Base-by-base conservation (phyloP, 2,888 invertebrate genomes). In the Cheilosia vulpina region DNA sequence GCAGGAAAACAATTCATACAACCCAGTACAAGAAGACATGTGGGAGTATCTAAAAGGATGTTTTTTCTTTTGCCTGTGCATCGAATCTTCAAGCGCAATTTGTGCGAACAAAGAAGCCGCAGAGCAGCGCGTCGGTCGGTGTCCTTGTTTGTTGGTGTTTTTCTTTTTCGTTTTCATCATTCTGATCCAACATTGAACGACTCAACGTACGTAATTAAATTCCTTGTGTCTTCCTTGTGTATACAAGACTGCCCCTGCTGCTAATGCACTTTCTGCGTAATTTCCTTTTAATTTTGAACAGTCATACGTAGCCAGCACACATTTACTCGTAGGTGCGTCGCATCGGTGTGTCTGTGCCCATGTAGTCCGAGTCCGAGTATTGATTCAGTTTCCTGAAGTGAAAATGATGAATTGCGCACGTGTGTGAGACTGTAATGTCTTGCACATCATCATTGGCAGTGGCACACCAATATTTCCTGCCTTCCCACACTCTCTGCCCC, bases 151-250 rank as follows among this genome's bases (percentile, higher is more conserved):
- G 43, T 47, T 27, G 27, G n/a, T 38, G 41, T 63, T 15, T 50
- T 57, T 52, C 58, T 65, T 13, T 19, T 17, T 21, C 15, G 21
- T 31, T 31, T 62, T 50, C 21, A 31, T 52, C 19, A 24, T 19
- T 24, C 38, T 34, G 43, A 53, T 62, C 45, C 76, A 63, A 63
- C 66, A 68, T 68, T 66, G 78, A 73, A 77, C 73, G 78, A 73
- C 69, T 75, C 75, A 75, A 80, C 75, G 84, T 82, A 83, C 68
- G 73, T 83, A 84, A 84, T 84, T 84, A 84, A 84, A 84, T 84
- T 84, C 71, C 71, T 84, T 79, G 68, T 58, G 78, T 62, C 69
- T 77, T 77, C 60, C 53, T 77, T 62, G 21, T 71, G 69, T 21
- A 15, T 17, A 19, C 3, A 50, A 53, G 58, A 45, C 62, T 55